These are phyloP conservation scores for Parus major DNA, from an alignment of 2,113 vertebrate species.

Conservation along the genomic window DNA sequence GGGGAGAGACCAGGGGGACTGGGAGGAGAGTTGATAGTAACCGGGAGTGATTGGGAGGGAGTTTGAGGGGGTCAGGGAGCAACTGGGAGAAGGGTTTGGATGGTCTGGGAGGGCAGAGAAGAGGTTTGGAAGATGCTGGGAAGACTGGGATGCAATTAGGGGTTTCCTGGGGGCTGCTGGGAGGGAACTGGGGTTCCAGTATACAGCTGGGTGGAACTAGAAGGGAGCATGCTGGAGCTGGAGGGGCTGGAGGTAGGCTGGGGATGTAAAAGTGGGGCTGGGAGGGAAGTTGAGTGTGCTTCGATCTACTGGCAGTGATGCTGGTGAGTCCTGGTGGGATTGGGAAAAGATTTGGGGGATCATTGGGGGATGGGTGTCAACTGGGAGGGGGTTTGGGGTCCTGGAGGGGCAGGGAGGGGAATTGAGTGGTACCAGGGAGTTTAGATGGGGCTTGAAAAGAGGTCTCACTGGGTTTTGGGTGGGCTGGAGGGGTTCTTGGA, in stretches of 20 bases:
- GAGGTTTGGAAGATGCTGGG: neutral
- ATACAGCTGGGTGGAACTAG: neutral
- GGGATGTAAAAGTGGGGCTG: neutral
- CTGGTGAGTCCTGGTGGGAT: neutral
- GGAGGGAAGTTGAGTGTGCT: neutral
- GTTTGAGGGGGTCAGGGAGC: neutral
- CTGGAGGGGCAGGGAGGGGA: neutral
- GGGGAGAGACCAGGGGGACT: neutral
- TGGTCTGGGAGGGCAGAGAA: neutral
- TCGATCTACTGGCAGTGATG: neutral
- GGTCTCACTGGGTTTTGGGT: fast-evolving
- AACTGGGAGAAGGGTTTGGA: neutral
- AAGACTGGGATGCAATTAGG: neutral
- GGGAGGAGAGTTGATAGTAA: neutral
- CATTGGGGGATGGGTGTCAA: neutral
- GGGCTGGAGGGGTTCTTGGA: neutral
- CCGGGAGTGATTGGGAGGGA: neutral
- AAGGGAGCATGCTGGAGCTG: neutral
- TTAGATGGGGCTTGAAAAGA: neutral
- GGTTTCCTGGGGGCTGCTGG: neutral
- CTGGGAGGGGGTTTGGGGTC: neutral
- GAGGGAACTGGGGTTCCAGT: neutral
- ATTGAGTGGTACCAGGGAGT: too few species aligned
- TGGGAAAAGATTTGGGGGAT: neutral
- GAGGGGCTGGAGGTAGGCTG: neutral